phyloP scores from a whole-genome alignment of 2,888 invertebrate species.

The Ectemnius continuus region DNA sequence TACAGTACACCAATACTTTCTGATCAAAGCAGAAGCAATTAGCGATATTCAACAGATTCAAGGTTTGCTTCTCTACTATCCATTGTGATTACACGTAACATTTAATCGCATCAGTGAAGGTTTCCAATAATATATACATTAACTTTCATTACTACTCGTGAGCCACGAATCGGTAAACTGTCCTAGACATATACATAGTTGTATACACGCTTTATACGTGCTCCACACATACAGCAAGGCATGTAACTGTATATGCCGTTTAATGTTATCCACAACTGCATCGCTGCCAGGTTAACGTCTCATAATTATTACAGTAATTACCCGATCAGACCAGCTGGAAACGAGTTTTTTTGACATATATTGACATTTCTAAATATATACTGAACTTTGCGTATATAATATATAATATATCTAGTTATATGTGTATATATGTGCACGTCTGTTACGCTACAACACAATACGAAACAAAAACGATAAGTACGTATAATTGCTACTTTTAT shows the following conservation, averaged over 20 bases:
- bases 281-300: constrained; percentile 61
- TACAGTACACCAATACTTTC: too few relatives aligned
- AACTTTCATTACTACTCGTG: constrained; percentile 24
- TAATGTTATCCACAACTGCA: constrained; percentile 45
- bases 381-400: constrained; percentile 50
- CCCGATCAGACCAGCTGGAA: constrained; percentile 75
- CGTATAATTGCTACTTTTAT: constrained; percentile 47
- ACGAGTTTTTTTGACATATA: constrained; percentile 66
- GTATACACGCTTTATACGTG: constrained; percentile 19
- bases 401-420: constrained; percentile 33
- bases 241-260: constrained; percentile 47
- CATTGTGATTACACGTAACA: neutral
- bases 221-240: constrained; percentile 46
- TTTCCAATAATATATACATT: constrained; percentile 15
- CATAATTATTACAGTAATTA: constrained; percentile 58
- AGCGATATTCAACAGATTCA: neutral
- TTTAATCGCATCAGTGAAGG: constrained; percentile 11
- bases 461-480: constrained; percentile 61
- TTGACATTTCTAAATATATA: constrained; percentile 57
- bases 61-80: neutral
- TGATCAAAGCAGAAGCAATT: too few relatives aligned
- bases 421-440: constrained; percentile 50
- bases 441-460: constrained; percentile 58
- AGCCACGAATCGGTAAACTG: constrained; percentile 22
- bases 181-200: constrained; percentile 18